phyloP scores from a whole-genome alignment of 2,888 invertebrate genomes.

The Acrobasis repandana region DNA sequence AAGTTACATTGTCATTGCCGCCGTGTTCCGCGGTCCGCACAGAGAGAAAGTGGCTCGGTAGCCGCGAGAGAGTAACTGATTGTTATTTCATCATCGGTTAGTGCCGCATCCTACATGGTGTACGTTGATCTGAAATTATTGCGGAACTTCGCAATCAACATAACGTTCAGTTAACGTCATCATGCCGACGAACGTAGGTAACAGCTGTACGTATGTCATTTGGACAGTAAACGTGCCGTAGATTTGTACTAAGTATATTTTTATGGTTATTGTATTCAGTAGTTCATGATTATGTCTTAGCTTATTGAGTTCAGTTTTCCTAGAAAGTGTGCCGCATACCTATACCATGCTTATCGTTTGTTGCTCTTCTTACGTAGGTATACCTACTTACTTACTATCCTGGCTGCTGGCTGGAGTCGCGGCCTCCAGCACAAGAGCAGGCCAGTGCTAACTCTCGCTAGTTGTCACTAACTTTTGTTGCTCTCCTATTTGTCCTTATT shows the following conservation, averaged over 20 bases:
- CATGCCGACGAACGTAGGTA: constrained; percentile 22
- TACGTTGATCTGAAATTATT: constrained; percentile 34
- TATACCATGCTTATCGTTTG: no score
- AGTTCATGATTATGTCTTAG: background rate
- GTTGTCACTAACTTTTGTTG: no score
- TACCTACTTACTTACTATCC: no score
- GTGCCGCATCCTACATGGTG: constrained; percentile 19
- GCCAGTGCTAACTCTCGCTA: no score
- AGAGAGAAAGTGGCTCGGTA: constrained; percentile 43
- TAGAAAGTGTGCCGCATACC: background rate
- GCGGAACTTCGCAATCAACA: constrained; percentile 45
- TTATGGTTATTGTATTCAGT: background rate
- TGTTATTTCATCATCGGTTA: constrained; percentile 18
- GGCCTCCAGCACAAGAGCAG: no score
- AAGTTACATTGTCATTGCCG: constrained; percentile 28
- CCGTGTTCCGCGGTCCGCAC: constrained; percentile 31
- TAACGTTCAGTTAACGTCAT: constrained; percentile 34
- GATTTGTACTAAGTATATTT: background rate
- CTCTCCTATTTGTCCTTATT: no score
- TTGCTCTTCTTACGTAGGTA: no score
- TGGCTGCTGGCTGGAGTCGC: no score
- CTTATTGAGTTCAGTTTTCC: background rate
- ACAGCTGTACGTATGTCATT: constrained; percentile 1
- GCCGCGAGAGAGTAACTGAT: constrained; percentile 36
- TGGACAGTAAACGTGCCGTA: constrained; percentile 1